Conservation (phyloP, 2,113 vertebrate genomes). For the Colaptes auratus region DNA sequence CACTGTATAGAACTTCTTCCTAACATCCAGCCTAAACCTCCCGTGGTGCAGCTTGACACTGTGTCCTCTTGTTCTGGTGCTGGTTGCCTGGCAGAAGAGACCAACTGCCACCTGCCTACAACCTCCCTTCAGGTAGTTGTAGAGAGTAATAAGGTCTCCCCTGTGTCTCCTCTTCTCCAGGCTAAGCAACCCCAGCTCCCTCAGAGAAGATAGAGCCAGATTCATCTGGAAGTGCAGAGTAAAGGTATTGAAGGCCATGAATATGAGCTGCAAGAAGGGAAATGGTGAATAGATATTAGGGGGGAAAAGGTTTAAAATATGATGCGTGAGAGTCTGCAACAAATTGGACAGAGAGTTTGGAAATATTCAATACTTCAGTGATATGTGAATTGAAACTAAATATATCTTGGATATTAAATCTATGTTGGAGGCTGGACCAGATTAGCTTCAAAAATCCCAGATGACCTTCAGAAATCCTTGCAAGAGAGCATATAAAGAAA, state of each 20-base stretch:
- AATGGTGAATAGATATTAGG: background rate
- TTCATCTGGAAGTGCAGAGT: background rate
- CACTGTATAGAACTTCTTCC: too few relatives aligned
- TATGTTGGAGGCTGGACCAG: background rate
- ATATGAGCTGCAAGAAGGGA: background rate
- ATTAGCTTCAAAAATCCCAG: background rate
- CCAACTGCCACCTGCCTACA: too few relatives aligned
- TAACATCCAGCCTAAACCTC: too few relatives aligned
- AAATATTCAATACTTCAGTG: background rate
- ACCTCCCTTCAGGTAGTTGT: too few relatives aligned
- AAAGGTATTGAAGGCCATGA: background rate
- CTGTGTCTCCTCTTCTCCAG: too few relatives aligned
- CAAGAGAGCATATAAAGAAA: background rate
- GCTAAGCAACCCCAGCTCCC: too few relatives aligned
- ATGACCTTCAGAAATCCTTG: background rate
- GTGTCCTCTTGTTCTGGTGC: too few relatives aligned
- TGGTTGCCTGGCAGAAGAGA: too few relatives aligned
- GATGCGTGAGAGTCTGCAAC: background rate
- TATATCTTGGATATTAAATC: background rate
- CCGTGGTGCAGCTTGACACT: too few relatives aligned
- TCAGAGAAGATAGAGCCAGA: background rate
- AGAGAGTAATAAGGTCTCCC: too few relatives aligned
- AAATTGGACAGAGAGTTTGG: background rate
- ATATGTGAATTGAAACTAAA: background rate
- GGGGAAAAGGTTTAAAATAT: accelerated